Base-by-base conservation (phyloP, 2,113 vertebrate species). In the Rhinolophus sinicus region DNA sequence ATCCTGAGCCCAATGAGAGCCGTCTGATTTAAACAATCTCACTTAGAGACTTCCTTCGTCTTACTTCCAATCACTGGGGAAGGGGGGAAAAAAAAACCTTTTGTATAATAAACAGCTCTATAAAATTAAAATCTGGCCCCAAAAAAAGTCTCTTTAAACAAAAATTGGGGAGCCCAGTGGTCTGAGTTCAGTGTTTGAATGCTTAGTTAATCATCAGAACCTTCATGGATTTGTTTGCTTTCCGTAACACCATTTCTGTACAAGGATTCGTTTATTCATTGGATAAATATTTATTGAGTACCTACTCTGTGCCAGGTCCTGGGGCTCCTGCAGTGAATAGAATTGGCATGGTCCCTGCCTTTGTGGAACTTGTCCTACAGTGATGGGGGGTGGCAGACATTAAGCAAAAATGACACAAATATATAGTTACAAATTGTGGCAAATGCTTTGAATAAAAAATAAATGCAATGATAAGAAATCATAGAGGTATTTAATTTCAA, bases 81-180 rank as follows among this genome's bases (percentile, higher is more conserved):
- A 83, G 28, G 70, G n/a, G n/a, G n/a, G n/a, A n/a, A 54, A 77
- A 75, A 62, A 75, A 62, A 64, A 33, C 0, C 15, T 58, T 76
- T 81, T 85, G 19, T 80, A 65, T 89, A 50, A 87, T 88, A 83
- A 82, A n/a, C 22, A 1, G 11, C 81, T 88, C 77, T 47, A 24
- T 88, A 82, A 93, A 77, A 91, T 94, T 95, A n/a, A 86, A 69
- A 86, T 77, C 91, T 91, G 47, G 24, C 86, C 56, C 56, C 9
- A 6, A 72, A 47, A 15, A 26, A 33, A 81, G 14, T 95, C 35
- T 88, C 77, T 94, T 95, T 21, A 94, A 92, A 67, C 33, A 95
- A 84, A 96, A 97, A 35, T 33, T 76, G 19, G 52, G 19, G 47
- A 93, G 47, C 19, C 72, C 28, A 38, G 54, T 5, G 54, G 30